A percentile compares a stretch with the other conserved stretches of the same genome.
These are phyloP conservation scores for Hemaris fuciformis DNA, from an alignment of 2,888 invertebrate species.

Conservation along the genomic window DNA sequence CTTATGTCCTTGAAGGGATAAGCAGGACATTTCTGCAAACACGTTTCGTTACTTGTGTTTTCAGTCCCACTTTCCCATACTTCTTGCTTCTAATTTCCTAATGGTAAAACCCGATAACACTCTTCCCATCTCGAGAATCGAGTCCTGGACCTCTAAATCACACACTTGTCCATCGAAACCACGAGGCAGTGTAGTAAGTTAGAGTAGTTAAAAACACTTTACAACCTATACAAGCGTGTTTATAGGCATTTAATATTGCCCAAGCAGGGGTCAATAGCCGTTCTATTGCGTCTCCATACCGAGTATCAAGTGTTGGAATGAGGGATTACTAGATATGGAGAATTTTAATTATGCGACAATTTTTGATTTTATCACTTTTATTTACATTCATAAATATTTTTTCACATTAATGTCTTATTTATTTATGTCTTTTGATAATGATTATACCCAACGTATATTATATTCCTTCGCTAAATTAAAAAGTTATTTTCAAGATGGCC, in stretches of 20 bases:
- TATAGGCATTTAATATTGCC: conserved; percentile 29
- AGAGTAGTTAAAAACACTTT: too few species aligned
- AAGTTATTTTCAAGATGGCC: not conserved
- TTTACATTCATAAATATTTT: not conserved
- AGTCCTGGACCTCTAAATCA: not conserved
- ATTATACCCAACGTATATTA: too few species aligned
- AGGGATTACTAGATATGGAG: conserved; percentile 22
- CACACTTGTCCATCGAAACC: too few species aligned
- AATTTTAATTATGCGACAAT: conserved; percentile 13
- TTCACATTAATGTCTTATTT: not conserved
- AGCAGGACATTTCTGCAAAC: too few species aligned
- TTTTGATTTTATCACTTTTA: not conserved
- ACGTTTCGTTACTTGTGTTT: too few species aligned
- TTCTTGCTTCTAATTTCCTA: too few species aligned
- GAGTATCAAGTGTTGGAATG: conserved; percentile 19
- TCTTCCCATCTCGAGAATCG: too few species aligned
- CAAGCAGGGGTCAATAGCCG: conserved; percentile 34
- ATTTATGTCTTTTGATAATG: not conserved
- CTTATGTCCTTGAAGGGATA: too few species aligned
- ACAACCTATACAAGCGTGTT: conserved; percentile 30
- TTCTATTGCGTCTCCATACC: conserved; percentile 17
- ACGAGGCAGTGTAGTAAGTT: too few species aligned
- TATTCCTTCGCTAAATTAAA: too few species aligned
- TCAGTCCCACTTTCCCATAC: too few species aligned
- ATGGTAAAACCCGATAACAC: too few species aligned